Base-by-base conservation (phyloP, 2,888 invertebrate genomes). In the Scaptomyza reducta region DNA sequence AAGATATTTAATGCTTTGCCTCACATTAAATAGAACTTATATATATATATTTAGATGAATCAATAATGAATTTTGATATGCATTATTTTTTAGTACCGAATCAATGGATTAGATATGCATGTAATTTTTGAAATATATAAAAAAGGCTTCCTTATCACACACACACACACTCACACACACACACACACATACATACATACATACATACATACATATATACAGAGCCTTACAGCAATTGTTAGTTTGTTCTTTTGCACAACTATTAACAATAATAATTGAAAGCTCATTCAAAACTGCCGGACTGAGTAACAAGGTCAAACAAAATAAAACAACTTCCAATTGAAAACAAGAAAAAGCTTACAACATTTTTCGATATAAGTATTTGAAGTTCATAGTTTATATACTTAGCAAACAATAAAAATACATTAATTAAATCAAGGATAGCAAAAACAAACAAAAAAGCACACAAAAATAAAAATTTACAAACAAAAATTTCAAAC, bases 381-480 rank as follows among this genome's bases (percentile, higher is more conserved):
- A 75, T 79, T 79, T 62, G 66, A 61, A 60, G 69, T 74, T 74
- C 63, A 79, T 72, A 74, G 74, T 77, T 74, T 74, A 65, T 70
- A 76, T 64, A 72, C 44, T 38, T 72, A 77, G 74, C 55, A 42
- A 74, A 69, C 54, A 56, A 68, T 56, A 61, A 46, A 65, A 46
- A 63, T 60, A 58, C 38, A 47, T 35, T 41, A 58, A 72, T 46
- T 46, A 58, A 59, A 76, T 49, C 44, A 63, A 70, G 47, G 27
- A 74, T 51, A 70, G 56, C 64, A 46, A 70, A 46, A 70, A 74
- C 18, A 41, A 58, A 70, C 47, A 59, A 57, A 54, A 65, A 59
- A 41, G 60, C 61, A 68, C 56, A 77, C 13, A 65, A 44, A 40
- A 22, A 25, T 25, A 40, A 53, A 64, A 10, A 45, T 41, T n/a